phyloP scores from a whole-genome alignment of 2,888 invertebrate genomes.

The Tipula unca region DNA sequence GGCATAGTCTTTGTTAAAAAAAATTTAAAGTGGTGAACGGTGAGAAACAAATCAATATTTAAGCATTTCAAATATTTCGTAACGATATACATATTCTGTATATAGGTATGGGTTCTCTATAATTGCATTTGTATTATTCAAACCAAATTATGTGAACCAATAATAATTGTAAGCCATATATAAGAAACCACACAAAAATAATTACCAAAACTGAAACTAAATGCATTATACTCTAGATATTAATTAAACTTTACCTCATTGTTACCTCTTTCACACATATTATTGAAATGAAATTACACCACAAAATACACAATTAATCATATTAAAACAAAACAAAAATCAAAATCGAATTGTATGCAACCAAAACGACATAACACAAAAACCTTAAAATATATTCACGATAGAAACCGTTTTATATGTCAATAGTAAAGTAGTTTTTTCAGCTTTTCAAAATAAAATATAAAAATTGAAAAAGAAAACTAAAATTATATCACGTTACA shows the following conservation, averaged over 20 bases:
- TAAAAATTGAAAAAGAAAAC: not conserved
- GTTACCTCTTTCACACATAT: not conserved
- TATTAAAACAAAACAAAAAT: not conserved
- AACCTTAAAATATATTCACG: slow-evolving; percentile 8
- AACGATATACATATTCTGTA: too few species aligned
- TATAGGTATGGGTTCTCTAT: too few species aligned
- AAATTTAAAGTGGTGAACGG: too few species aligned
- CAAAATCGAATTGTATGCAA: not conserved
- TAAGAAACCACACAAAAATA: not conserved
- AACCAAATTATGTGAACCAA: too few species aligned
- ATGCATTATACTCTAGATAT: not conserved
- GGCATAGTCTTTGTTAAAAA: too few species aligned
- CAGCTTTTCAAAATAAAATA: not conserved
- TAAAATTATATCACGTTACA: slow-evolving; percentile 19
- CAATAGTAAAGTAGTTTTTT: not conserved
- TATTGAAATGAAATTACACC: not conserved
- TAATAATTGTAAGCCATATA: too few species aligned
- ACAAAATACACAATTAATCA: not conserved
- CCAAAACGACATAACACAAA: not conserved
- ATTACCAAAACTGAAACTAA: not conserved
- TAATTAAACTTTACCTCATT: not conserved
- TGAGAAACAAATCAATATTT: too few species aligned
- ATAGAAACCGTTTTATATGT: slow-evolving; percentile 8
- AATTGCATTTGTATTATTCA: too few species aligned
- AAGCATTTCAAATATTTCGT: too few species aligned